Evolutionary conservation across 1,140 invertebrate species (phyloP).

Genomic region (Onthophagus taurus): DNA sequence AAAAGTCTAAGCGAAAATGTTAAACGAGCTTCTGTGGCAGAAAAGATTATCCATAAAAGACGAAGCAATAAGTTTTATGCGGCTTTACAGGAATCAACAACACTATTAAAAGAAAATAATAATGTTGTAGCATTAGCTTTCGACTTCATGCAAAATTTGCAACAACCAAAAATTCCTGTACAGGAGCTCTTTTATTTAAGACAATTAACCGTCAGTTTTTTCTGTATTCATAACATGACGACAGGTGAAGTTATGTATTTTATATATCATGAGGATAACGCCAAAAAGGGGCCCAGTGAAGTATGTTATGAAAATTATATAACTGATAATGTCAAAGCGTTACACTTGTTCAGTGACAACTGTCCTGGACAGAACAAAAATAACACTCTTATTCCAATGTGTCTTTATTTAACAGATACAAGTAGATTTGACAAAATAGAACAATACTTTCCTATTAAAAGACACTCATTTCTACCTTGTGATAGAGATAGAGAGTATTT

Average conservation of each 20-base stretch:
- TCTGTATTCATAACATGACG: conserved; percentile 1
- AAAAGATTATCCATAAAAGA: conserved; percentile 23
- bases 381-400: too few relatives aligned
- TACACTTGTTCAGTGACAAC: too few relatives aligned
- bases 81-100: too few relatives aligned
- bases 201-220: not conserved
- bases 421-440: conserved; percentile 21
- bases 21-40: conserved; percentile 25
- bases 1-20: conserved; percentile 15
- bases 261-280: not conserved
- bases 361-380: too few relatives aligned
- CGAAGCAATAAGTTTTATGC: conserved; percentile 29
- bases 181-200: too few relatives aligned
- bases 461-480: conserved; percentile 31
- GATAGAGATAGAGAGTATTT: conserved; percentile 33
- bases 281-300: conserved; percentile 1
- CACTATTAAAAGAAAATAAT: too few relatives aligned
- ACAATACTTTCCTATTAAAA: conserved; percentile 29
- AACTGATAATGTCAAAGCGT: too few relatives aligned
- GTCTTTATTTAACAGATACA: too few relatives aligned
- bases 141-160: too few relatives aligned
- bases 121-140: too few relatives aligned
- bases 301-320: too few relatives aligned
- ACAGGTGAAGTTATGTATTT: conserved; percentile 4
- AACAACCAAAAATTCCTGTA: too few relatives aligned